Percentiles rank a stretch among this genome's conserved stretches.
These are phyloP conservation scores for Catharus fuscescens DNA, from an alignment of 2,113 vertebrate genomes.

Conservation along the genomic window DNA sequence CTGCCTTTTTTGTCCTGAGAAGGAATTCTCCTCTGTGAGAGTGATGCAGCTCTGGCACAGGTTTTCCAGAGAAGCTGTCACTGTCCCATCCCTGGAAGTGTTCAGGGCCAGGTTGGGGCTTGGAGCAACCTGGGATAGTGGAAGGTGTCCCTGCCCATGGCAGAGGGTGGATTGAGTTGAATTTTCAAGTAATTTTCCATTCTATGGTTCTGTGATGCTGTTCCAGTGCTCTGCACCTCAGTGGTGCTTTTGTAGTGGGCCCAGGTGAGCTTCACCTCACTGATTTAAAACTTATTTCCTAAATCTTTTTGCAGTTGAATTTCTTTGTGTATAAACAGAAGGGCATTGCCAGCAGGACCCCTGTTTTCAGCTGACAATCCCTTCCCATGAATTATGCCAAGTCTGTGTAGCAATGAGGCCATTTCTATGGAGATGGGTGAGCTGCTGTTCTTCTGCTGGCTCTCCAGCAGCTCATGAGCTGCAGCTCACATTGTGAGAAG, in stretches of 20 bases:
- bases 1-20: neutral
- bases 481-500: constrained; percentile 8
- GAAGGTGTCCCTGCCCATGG: neutral
- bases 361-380: constrained; percentile 4
- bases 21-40: neutral
- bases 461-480: constrained; percentile 46
- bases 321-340: constrained; percentile 22
- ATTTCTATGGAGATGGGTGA: constrained; percentile 58
- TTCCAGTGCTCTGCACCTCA: neutral
- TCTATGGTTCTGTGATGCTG: accelerated
- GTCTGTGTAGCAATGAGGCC: constrained; percentile 40
- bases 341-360: constrained; percentile 13
- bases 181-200: neutral
- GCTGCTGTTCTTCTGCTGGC: constrained; percentile 8
- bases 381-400: constrained; percentile 17
- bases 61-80: neutral
- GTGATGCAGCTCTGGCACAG: accelerated
- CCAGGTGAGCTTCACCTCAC: neutral
- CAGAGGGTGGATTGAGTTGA: neutral
- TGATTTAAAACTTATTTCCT: neutral
- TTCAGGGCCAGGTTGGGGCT: accelerated
- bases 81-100: neutral
- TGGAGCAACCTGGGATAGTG: neutral
- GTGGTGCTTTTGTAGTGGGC: neutral
- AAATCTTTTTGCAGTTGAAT: neutral